phyloP scores from a whole-genome alignment of 2,888 invertebrate species.

The Drosophila conformis region DNA sequence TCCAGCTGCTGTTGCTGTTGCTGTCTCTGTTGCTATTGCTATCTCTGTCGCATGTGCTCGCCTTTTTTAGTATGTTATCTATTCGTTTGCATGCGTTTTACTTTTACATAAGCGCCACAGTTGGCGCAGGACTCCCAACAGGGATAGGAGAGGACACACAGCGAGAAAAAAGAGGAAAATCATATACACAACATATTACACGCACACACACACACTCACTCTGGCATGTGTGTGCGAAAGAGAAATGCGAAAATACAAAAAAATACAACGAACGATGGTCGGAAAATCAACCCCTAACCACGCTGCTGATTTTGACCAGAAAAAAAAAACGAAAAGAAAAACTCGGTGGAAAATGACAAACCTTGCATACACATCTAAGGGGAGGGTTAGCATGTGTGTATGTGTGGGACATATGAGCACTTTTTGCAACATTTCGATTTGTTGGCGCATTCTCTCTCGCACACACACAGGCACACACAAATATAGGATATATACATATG shows the following conservation, averaged over 20 bases:
- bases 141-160: conserved; percentile 19
- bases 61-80: conserved; percentile 80
- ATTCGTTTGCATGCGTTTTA: conserved; percentile 73
- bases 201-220: conserved; percentile 58
- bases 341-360: conserved; percentile 60
- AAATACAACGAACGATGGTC: conserved; percentile 50
- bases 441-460: conserved; percentile 56
- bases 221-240: conserved; percentile 71
- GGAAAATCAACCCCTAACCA: conserved; percentile 78
- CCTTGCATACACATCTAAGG: conserved; percentile 38
- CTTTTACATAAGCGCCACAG: conserved; percentile 55
- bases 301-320: conserved; percentile 49
- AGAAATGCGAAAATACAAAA: conserved; percentile 66
- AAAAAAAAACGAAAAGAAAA: conserved; percentile 45
- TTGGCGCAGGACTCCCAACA: conserved; percentile 45
- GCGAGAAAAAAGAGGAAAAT: conserved; percentile 46
- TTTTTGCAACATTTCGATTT: conserved; percentile 82
- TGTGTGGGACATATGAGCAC: conserved; percentile 68
- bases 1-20: conserved; percentile 51
- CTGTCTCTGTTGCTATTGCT: conserved; percentile 17
- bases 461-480: conserved; percentile 23
- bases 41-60: conserved; percentile 71
- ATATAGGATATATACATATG: conserved; percentile 39
- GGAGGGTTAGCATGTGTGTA: conserved; percentile 57
- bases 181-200: conserved; percentile 80